phyloP scores from a whole-genome alignment of 2,113 vertebrate species.

The Gymnocephalus cernua region DNA sequence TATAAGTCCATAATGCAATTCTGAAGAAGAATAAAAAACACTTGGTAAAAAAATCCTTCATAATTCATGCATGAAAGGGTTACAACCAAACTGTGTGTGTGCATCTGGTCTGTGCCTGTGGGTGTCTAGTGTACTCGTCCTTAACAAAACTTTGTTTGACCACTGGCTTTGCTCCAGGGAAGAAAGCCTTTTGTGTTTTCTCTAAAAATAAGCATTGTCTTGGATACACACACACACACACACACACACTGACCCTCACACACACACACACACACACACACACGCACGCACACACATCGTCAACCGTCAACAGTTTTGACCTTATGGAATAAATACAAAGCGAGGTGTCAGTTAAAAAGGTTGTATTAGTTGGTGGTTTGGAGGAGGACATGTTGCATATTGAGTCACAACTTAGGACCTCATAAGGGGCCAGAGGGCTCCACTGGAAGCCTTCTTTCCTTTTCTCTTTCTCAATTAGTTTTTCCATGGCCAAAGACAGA shows the following conservation, averaged over 20 bases:
- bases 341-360: too few species aligned
- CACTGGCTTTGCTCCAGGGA: slow-evolving; percentile 39
- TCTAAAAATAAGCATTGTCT: slow-evolving; percentile 68
- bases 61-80: too few species aligned
- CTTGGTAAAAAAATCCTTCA: too few species aligned
- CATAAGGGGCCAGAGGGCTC: slow-evolving; percentile 48
- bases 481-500: slow-evolving; percentile 70
- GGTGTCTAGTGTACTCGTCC: slow-evolving; percentile 14
- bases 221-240: slow-evolving; percentile 15
- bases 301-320: background rate
- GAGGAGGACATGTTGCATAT: slow-evolving; percentile 24
- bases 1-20: too few species aligned
- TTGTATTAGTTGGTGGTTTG: background rate
- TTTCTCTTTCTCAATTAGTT: slow-evolving; percentile 58
- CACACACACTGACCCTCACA: slow-evolving; percentile 7
- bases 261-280: slow-evolving; percentile 3
- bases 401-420: background rate
- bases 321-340: background rate
- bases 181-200: slow-evolving; percentile 74
- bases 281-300: too few species aligned
- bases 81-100: background rate
- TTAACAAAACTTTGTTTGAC: slow-evolving; percentile 64
- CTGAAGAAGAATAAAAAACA: too few species aligned
- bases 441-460: slow-evolving; percentile 47
- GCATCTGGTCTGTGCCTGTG: background rate